Conservation (phyloP, 2,888 invertebrate genomes). For the Monopis laevigella region DNA sequence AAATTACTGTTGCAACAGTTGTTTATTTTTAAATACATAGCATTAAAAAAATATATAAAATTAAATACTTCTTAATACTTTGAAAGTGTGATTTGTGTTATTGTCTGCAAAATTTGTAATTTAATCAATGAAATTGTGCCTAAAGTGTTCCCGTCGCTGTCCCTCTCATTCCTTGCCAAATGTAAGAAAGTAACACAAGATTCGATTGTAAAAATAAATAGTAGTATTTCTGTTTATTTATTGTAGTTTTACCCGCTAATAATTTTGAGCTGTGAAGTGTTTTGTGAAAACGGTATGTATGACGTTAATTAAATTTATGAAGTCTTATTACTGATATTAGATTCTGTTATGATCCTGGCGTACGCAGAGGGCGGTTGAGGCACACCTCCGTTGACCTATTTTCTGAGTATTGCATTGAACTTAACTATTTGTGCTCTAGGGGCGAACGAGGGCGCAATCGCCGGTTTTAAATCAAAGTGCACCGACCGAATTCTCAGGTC, state of each 20-base stretch:
- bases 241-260: no score
- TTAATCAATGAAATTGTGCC: conserved; percentile 49
- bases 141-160: conserved; percentile 35
- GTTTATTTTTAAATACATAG: no score
- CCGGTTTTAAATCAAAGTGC: conserved; percentile 41
- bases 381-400: conserved; percentile 66
- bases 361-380: conserved; percentile 40
- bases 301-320: conserved; percentile 35
- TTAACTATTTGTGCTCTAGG: conserved; percentile 58
- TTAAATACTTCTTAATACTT: background rate
- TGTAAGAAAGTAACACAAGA: conserved; percentile 41
- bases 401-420: conserved; percentile 62
- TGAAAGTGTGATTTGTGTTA: conserved; percentile 7
- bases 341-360: conserved; percentile 24
- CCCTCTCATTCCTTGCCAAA: conserved; percentile 36
- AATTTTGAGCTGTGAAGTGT: no score
- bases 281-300: conserved; percentile 9
- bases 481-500: conserved; percentile 28
- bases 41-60: no score
- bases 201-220: conserved; percentile 25
- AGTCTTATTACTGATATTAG: conserved; percentile 37
- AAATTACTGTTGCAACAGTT: no score
- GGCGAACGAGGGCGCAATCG: conserved; percentile 45
- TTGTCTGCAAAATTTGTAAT: conserved; percentile 29
- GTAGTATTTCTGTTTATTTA: conserved; percentile 28